Evolutionary conservation across 2,797 vertebrate species (phyloP), one percentile per base, ranked within the genome.

Genomic region (Melanotaenia parkinsoni): DNA sequence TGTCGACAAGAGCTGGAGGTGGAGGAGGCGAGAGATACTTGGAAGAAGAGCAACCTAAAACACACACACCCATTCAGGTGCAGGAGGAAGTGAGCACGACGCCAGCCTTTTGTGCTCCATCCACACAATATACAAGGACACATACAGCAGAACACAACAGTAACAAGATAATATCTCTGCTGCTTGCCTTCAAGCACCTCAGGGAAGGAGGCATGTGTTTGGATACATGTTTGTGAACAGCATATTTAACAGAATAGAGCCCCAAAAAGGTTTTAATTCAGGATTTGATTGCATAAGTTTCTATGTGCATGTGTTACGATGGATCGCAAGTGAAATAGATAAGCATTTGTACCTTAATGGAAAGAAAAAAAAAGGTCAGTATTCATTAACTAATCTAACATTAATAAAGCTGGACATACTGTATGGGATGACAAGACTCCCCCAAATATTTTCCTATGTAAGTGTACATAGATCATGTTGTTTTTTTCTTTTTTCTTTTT

Each of bases 1-100:
- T 74, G 80, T 80, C 57, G 70, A 84, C 89, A 85, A 79, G 74
- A 85, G 84, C 86, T 75, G 88, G 83, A 81, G 87, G 89, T 74
- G 74, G 87, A 81, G 70, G 83, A 85, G 79, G 85, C 63, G 54
- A 70, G 77, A 91, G 82, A 84, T 82, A 59, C 59, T 30, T 72
- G 78, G 89, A 84, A 85, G 74, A 91, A 77, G 53, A 84, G 35
- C 86, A 69, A 80, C 80, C 76, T 80, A 76, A 72, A 83, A 83
- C 73, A 67, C 72, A 72, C 57, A 69, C 59, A 14, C 14, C 26
- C 32, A 59, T 51, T 60, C 33, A 50, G 71, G 66, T 75, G 71
- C 43, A 43, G 18, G 54, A 77, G 56, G 70, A 76, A 80, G 68
- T 24, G 43, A 74, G 72, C 81, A 81, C 37, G 58, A 84, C 1